Base-by-base conservation (phyloP, 2,113 vertebrate genomes). In the Genyomyrus donnyi region DNA sequence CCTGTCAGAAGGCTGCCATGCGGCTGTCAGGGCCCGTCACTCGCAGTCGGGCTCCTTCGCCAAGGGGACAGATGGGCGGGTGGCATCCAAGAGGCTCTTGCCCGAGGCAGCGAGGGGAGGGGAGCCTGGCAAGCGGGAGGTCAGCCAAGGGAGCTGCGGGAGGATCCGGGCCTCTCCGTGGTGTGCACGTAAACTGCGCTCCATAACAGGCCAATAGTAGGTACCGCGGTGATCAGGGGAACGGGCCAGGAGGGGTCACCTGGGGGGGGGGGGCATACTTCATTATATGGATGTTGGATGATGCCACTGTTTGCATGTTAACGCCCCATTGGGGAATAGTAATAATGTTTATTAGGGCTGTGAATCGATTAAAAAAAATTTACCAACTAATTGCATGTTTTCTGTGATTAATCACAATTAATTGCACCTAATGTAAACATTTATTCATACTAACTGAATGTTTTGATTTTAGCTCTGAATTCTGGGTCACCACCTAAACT, bases 61-160 rank as follows among this genome's bases (percentile, higher is more conserved):
- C 52, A 58, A 88, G 53, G 56, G 49, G 56, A 88, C 56, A 66
- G 87, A 88, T 62, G 87, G 85, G 85, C 3, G 49, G n/a, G 85
- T 3, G 27, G 50, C 50, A 31, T 48, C 49, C 85, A 87, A 35
- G 85, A 35, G 50, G 50, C 85, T 87, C 85, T 48, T 11, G 85
- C 50, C 84, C 50, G 85, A 53, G 49, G 50, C 85, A 8, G 85
- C n/a, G 85, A 35, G 50, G 50, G 83, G 45, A n/a, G n/a, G 46
- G 84, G 13, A 8, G 27, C 27, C 49, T 2, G 31, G 50, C 24
- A 39, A 35, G 49, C 50, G 11, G 85, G 49, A 87, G 50, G n/a
- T 31, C 27, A 27, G 48, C 85, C 50, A 53, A 50, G 85, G 48
- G 49, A 35, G 27, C 85, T 21, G 85, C 31, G 5, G 85, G 50